Conservation (phyloP, 2,113 vertebrate genomes). For the Lasiurus borealis region DNA sequence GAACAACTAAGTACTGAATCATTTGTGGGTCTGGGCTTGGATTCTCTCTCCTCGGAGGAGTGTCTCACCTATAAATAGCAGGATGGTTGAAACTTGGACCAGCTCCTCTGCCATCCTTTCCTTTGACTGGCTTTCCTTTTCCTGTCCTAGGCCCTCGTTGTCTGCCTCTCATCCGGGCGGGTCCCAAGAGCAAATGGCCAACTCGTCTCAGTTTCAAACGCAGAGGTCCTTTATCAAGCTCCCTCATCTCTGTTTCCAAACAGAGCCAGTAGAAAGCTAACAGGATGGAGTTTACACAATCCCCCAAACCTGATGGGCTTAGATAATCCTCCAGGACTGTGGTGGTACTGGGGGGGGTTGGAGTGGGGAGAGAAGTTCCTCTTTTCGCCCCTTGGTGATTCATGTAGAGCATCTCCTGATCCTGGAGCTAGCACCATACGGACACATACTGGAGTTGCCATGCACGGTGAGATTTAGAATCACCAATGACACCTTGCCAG, state of each 20-base stretch:
- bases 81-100: not conserved
- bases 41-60: not conserved
- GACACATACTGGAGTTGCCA: not conserved
- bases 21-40: not conserved
- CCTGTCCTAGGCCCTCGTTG: not conserved
- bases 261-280: not conserved
- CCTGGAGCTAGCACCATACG: not conserved
- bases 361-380: not conserved
- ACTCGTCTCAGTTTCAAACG: not conserved
- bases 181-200: not conserved
- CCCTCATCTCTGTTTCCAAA: conserved; percentile 23
- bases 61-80: not conserved
- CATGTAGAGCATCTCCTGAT: not conserved
- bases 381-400: not conserved
- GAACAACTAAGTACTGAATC: not conserved
- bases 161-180: not conserved
- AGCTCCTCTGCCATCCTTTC: not conserved
- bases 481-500: not conserved
- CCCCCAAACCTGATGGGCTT: not conserved
- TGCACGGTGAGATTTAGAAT: not conserved
- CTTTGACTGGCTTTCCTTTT: not conserved
- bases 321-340: not conserved
- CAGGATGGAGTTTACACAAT: not conserved
- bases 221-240: not conserved
- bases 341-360: not conserved